phyloP scores from a whole-genome alignment of 2,888 invertebrate genomes.

The Digitonthophagus gazella region DNA sequence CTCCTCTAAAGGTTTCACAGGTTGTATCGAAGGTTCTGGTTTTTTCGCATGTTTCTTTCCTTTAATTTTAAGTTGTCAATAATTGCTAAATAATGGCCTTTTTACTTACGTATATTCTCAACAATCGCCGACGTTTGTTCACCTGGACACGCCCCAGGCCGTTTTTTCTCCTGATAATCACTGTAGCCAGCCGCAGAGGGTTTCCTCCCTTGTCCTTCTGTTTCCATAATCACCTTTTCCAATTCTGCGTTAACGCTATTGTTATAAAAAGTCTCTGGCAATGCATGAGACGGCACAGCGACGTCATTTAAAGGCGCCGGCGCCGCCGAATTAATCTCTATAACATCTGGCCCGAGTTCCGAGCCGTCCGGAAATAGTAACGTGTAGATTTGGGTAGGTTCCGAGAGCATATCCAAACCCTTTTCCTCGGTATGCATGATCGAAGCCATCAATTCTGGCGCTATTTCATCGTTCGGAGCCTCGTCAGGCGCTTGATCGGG shows the following conservation, averaged over 20 bases:
- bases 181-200: constrained; percentile 20
- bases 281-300: constrained; percentile 40
- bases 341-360: constrained; percentile 22
- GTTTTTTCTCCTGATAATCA: not conserved
- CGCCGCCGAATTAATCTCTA: constrained; percentile 40
- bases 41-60: constrained; percentile 6
- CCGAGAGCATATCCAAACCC: constrained; percentile 41
- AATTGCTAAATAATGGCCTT: too few species aligned
- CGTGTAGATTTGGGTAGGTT: constrained; percentile 43
- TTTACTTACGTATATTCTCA: too few species aligned
- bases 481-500: constrained; percentile 42
- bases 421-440: constrained; percentile 48
- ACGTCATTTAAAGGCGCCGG: constrained; percentile 46
- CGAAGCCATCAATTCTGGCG: constrained; percentile 45
- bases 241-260: constrained; percentile 37
- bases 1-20: constrained; percentile 29
- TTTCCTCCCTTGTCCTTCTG: constrained; percentile 10
- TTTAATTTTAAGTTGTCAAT: not conserved
- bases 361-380: constrained; percentile 40
- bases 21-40: not conserved
- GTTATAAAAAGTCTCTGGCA: constrained; percentile 33
- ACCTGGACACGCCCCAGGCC: too few species aligned
- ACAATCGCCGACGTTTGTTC: too few species aligned
- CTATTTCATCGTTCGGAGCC: constrained; percentile 39
- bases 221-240: constrained; percentile 35